These are phyloP conservation scores for Antheraea pernyi DNA, from an alignment of 1,140 invertebrate genomes.

Conservation along the genomic window DNA sequence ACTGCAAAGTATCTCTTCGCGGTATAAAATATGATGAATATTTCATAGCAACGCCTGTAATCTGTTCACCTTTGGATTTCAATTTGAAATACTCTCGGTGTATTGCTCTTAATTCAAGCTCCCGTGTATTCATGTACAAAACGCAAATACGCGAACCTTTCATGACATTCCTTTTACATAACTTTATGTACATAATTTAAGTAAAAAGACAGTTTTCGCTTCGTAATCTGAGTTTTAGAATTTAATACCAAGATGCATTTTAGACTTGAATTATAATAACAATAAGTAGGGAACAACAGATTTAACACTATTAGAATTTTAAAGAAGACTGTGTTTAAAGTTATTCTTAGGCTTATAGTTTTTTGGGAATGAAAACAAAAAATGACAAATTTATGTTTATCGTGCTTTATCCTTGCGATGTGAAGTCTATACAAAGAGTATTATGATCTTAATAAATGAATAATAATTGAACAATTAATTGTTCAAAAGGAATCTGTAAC, in stretches of 20 bases:
- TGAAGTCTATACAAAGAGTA: background rate
- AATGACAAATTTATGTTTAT: background rate
- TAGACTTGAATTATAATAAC: background rate
- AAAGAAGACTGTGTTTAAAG: background rate
- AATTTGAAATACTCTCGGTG: background rate
- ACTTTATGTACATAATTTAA: background rate
- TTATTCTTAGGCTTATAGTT: background rate
- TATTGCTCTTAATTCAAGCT: slow-evolving; percentile 8
- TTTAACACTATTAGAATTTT: background rate
- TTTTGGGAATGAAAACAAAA: background rate
- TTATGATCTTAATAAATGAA: too few relatives aligned
- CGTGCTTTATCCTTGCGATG: background rate
- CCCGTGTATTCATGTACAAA: background rate
- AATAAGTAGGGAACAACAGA: background rate
- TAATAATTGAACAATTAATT: too few relatives aligned
- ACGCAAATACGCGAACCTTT: slow-evolving; percentile 7
- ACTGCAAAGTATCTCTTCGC: background rate
- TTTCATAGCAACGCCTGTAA: background rate
- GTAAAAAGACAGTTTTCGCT: background rate
- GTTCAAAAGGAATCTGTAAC: too few relatives aligned
- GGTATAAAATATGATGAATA: background rate
- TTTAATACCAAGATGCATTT: slow-evolving; percentile 3
- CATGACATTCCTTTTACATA: slow-evolving; percentile 14
- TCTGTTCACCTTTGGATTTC: background rate
- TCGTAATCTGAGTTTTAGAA: background rate